phyloP scores from a whole-genome alignment of 2,888 invertebrate genomes.

The Agriopis marginaria region DNA sequence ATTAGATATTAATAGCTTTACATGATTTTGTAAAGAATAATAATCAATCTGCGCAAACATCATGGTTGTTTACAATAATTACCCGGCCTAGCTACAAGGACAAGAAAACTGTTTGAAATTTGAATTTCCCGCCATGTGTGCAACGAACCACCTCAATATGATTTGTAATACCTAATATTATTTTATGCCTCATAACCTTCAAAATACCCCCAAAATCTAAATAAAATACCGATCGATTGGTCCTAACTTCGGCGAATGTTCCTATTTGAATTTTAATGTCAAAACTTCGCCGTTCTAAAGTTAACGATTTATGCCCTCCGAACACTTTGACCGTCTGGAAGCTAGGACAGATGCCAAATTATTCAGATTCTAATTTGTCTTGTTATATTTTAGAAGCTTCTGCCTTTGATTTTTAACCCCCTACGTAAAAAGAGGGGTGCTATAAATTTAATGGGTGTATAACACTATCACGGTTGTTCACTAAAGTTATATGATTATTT shows the following conservation, averaged over 20 bases:
- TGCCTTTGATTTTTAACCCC: not conserved
- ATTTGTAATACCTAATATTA: not conserved
- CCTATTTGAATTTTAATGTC: conserved; percentile 40
- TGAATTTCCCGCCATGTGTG: no score
- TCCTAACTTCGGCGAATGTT: conserved; percentile 9
- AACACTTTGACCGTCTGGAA: conserved; percentile 35
- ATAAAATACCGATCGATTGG: conserved; percentile 25
- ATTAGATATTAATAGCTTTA: no score
- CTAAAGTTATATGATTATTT: no score
- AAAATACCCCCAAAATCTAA: conserved; percentile 6
- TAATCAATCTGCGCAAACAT: no score
- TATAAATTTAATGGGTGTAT: no score
- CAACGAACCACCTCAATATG: no score
- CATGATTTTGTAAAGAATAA: no score
- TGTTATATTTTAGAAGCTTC: not conserved
- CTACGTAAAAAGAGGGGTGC: no score
- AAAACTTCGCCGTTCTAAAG: conserved; percentile 29
- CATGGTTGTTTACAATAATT: no score
- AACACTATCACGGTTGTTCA: no score
- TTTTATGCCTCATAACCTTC: not conserved
- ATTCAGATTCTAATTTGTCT: conserved; percentile 17
- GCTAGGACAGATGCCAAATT: conserved; percentile 7
- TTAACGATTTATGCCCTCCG: conserved; percentile 34
- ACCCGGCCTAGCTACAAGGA: no score
- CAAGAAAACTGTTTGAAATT: no score